These are phyloP conservation scores for Cassiopea andromeda DNA, from an alignment of 30 jellyfish, hydroid and myxozoan genomes.

Conservation along the genomic window DNA sequence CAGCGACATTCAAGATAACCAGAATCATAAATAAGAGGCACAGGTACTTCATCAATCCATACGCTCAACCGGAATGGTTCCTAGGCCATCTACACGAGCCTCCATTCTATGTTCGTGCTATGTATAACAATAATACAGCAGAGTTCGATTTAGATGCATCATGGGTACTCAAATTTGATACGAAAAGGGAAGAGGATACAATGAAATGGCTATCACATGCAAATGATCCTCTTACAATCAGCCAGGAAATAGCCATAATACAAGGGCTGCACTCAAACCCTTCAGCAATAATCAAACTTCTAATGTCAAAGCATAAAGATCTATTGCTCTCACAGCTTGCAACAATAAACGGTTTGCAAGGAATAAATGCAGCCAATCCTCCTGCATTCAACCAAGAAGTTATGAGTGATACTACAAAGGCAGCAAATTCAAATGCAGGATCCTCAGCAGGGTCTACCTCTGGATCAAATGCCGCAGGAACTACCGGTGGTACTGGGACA, in stretches of 20 bases:
- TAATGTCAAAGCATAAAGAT: slow-evolving; percentile 50
- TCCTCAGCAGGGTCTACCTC: slow-evolving; percentile 34
- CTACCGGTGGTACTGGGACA: not conserved
- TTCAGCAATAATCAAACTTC: slow-evolving; percentile 59
- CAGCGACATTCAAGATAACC: slow-evolving; percentile 68
- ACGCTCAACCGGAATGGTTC: slow-evolving; percentile 76
- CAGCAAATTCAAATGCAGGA: slow-evolving; percentile 57
- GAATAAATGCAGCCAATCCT: slow-evolving; percentile 5
- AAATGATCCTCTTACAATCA: slow-evolving; percentile 55
- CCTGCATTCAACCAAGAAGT: slow-evolving; percentile 29
- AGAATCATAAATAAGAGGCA: slow-evolving; percentile 46
- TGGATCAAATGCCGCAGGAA: slow-evolving; percentile 4
- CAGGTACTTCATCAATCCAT: slow-evolving; percentile 55
- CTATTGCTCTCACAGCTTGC: slow-evolving; percentile 71
- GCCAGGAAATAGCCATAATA: slow-evolving; percentile 63
- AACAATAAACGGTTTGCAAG: slow-evolving; percentile 63
- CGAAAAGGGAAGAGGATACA: slow-evolving; percentile 44
- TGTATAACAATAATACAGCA: slow-evolving; percentile 75
- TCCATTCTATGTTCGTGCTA: slow-evolving; percentile 76
- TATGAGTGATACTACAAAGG: slow-evolving; percentile 51
- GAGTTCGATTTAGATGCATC: slow-evolving; percentile 67
- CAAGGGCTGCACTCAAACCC: slow-evolving; percentile 68
- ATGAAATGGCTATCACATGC: slow-evolving; percentile 55
- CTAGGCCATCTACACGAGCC: slow-evolving; percentile 77
- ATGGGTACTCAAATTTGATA: slow-evolving; percentile 50